phyloP scores from a whole-genome alignment of 2,797 vertebrate species.

The Tachyglossus aculeatus region DNA sequence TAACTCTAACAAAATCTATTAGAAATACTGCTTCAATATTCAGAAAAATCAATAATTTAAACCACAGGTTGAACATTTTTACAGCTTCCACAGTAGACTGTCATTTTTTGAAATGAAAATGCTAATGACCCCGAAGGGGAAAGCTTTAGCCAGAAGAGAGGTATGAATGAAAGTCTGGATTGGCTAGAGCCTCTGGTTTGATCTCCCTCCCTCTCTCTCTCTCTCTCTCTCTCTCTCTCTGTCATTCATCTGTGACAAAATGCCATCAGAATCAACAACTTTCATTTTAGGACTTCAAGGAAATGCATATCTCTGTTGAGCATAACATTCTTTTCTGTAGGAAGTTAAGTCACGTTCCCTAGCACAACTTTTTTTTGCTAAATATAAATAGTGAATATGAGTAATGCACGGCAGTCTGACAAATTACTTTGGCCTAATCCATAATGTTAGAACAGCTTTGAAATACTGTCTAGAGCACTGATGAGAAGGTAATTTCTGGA shows the following conservation, averaged over 20 bases:
- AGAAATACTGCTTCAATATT: slow-evolving; percentile 83
- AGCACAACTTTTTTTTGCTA: slow-evolving; percentile 51
- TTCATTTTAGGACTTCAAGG: slow-evolving; percentile 52
- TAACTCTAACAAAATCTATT: slow-evolving; percentile 76
- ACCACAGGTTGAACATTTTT: slow-evolving; percentile 80
- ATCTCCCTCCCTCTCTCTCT: slow-evolving; percentile 56
- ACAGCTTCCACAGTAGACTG: slow-evolving; percentile 74
- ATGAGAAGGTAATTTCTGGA: neutral
- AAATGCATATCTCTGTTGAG: slow-evolving; percentile 40
- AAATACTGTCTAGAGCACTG: slow-evolving; percentile 28
- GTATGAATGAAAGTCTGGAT: slow-evolving; percentile 55
- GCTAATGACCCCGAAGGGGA: slow-evolving; percentile 75
- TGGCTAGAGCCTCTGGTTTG: slow-evolving; percentile 57
- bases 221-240: slow-evolving; percentile 44
- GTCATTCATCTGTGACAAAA: slow-evolving; percentile 67
- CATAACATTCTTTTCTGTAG: slow-evolving; percentile 42
- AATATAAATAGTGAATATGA: slow-evolving; percentile 48
- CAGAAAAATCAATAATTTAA: slow-evolving; percentile 84
- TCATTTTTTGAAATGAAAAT: slow-evolving; percentile 79
- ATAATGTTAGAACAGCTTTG: slow-evolving; percentile 18
- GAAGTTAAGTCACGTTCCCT: slow-evolving; percentile 24
- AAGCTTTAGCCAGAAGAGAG: slow-evolving; percentile 69
- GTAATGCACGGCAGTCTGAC: slow-evolving; percentile 22
- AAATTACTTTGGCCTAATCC: slow-evolving; percentile 43
- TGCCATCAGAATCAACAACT: slow-evolving; percentile 70